Percentiles rank a stretch among this genome's conserved stretches.
Evolutionary conservation across 2,113 vertebrate genomes (phyloP).

Genomic region (cattle (Bos taurus)): ARS-UCD2.0 NC_037328.1:139672501-139673000

Average conservation of each 20-base stretch:
- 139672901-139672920: not conserved
- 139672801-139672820: not conserved
- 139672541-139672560: not conserved
- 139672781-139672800: not conserved
- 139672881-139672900: not conserved
- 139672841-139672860: not conserved
- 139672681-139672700: not conserved
- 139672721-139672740: not conserved
- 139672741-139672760: not conserved
- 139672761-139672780: not conserved
- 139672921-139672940: not conserved
- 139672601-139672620: not conserved
- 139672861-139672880: not conserved
- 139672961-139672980: not conserved
- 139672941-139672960: not conserved
- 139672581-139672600: not conserved
- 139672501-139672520: not conserved
- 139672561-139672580: not conserved
- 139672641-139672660: not conserved
- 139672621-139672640: not conserved
- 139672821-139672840: not conserved
- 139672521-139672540: not conserved
- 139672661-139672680: not conserved
- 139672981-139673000: not conserved
- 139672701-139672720: not conserved